phyloP scores from a whole-genome alignment of 1,140 invertebrate genomes.

The Drosophila oshimai region DNA sequence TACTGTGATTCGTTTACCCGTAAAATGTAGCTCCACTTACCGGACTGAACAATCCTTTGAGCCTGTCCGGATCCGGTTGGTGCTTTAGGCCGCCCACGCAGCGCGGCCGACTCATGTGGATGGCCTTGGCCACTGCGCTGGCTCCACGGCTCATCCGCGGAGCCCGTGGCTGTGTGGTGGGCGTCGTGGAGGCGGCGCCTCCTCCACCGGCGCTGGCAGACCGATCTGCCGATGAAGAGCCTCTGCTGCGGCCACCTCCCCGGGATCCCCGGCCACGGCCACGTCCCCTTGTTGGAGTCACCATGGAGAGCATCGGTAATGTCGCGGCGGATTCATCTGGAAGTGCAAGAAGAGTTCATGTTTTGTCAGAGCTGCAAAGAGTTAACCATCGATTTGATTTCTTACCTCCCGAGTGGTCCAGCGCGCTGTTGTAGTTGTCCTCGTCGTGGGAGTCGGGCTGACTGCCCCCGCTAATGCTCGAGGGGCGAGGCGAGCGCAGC shows the following conservation, averaged over 20 bases:
- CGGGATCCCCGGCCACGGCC: slow-evolving; percentile 68
- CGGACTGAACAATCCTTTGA: slow-evolving; percentile 79
- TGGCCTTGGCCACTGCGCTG: slow-evolving; percentile 74
- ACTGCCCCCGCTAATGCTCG: slow-evolving; percentile 55
- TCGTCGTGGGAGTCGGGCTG: slow-evolving; percentile 56
- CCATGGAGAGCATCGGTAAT: slow-evolving; percentile 4
- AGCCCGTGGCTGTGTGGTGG: slow-evolving; percentile 35
- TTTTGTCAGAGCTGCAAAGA: not conserved
- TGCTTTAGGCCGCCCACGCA: slow-evolving; percentile 78
- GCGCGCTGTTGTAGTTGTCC: slow-evolving; percentile 53
- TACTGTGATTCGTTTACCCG: no score
- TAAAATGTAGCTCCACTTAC: slow-evolving; percentile 46
- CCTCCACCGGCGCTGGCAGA: not conserved
- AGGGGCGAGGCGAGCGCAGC: slow-evolving; percentile 46
- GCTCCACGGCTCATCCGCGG: slow-evolving; percentile 74
- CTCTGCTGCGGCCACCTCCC: slow-evolving; percentile 38
- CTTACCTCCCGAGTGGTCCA: slow-evolving; percentile 72
- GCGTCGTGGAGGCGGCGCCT: not conserved
- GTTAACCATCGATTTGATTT: not conserved
- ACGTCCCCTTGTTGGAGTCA: slow-evolving; percentile 53
- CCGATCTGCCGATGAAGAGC: slow-evolving; percentile 23
- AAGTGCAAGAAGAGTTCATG: not conserved
- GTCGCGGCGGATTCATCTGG: slow-evolving; percentile 61
- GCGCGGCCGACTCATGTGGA: slow-evolving; percentile 68
- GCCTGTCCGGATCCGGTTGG: slow-evolving; percentile 72